Evolutionary conservation across 35 echinoderm and acorn worm genomes (phyloP).

Genomic region (Diadema setosum): DNA sequence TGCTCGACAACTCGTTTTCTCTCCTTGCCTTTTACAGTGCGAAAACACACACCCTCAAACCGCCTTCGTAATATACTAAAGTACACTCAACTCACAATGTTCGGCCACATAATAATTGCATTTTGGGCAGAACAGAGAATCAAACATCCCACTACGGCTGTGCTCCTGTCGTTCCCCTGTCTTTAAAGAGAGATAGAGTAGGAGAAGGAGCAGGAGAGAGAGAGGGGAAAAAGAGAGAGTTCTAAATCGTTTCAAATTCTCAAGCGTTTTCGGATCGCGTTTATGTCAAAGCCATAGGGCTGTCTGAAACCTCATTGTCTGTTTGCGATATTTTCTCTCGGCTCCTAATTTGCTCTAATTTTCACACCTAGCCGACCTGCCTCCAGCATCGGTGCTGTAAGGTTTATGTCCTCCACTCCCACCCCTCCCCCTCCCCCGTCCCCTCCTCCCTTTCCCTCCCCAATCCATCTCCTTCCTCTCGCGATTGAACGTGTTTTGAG

Average conservation of each 20-base stretch:
- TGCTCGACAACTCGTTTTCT: too few relatives aligned
- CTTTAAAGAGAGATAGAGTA: too few relatives aligned
- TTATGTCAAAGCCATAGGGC: not conserved
- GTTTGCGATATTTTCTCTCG: constrained; percentile 12
- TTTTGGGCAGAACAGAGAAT: not conserved
- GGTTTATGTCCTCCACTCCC: too few relatives aligned
- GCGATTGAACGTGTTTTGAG: too few relatives aligned
- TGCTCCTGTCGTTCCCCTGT: too few relatives aligned
- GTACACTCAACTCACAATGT: constrained; percentile 4
- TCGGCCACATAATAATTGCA: constrained; percentile 13
- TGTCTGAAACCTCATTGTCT: not conserved
- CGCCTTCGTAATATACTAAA: too few relatives aligned
- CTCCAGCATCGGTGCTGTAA: not conserved
- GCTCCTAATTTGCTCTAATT: constrained; percentile 16
- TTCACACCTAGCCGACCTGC: constrained; percentile 20
- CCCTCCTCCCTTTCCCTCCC: too few relatives aligned
- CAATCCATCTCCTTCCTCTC: too few relatives aligned
- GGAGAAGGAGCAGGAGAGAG: not conserved
- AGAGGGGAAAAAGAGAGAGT: not conserved
- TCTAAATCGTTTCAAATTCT: too few relatives aligned
- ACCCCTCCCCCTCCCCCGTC: too few relatives aligned
- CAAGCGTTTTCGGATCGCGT: not conserved
- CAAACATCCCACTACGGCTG: too few relatives aligned
- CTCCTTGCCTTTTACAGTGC: not conserved
- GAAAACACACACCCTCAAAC: too few relatives aligned